Evolutionary conservation across 2,888 invertebrate genomes (phyloP).

Genomic region (Oligia fasciuncula): DNA sequence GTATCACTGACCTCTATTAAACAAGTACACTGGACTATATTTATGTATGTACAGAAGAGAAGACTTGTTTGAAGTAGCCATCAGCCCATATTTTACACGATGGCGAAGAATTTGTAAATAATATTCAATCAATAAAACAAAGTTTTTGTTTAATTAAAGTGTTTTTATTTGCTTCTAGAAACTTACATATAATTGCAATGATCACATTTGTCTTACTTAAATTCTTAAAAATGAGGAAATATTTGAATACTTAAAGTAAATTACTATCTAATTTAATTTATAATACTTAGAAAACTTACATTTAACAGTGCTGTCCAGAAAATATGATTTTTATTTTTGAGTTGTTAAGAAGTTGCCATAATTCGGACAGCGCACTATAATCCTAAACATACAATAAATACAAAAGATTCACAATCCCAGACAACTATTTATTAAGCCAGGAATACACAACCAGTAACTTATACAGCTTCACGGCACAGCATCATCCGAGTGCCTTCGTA

Average conservation of each 20-base stretch:
- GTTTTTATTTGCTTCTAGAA: conserved; percentile 36
- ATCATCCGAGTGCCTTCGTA: too few species aligned
- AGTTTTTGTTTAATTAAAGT: neutral
- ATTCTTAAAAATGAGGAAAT: neutral
- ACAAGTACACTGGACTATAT: too few species aligned
- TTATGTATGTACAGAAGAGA: neutral
- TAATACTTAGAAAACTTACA: conserved; percentile 30
- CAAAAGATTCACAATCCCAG: conserved; percentile 49
- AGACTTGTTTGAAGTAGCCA: neutral
- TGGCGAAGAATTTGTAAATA: neutral
- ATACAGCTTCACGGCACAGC: too few species aligned
- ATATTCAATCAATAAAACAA: conserved; percentile 16
- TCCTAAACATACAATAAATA: conserved; percentile 31
- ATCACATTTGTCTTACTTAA: conserved; percentile 26
- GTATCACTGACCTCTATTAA: too few species aligned
- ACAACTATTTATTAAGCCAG: conserved; percentile 1
- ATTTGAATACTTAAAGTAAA: neutral
- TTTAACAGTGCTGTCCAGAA: neutral
- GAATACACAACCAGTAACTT: neutral
- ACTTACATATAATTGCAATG: conserved; percentile 13
- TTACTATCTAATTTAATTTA: neutral
- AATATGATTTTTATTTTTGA: neutral
- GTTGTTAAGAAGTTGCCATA: neutral
- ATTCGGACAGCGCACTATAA: conserved; percentile 3
- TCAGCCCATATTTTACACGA: neutral